Evolutionary conservation across 1,140 invertebrate species (phyloP), one percentile per base, ranked within the genome.

Genomic region (Drosophila chauvacae): DNA sequence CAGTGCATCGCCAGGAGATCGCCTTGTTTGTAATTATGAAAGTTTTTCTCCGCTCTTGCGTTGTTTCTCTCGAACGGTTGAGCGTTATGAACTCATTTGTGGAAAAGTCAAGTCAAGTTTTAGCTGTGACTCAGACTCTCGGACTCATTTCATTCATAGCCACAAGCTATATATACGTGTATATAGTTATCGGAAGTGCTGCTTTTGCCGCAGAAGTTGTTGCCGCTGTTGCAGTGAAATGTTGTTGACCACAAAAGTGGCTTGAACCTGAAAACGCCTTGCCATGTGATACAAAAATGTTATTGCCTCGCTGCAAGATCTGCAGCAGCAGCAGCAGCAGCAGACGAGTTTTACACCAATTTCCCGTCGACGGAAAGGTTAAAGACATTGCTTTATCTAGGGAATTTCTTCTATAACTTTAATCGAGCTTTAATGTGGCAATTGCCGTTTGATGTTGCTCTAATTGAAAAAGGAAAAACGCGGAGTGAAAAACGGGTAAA

Each of bases 1-100:
- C 61, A 33, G 56, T 64, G 56, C 41, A 44, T 11, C 1, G 66
- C 66, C 51, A 72, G 69, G 66, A 72, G 69, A 30, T 28, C 18
- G 66, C 65, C 79, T 80, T 64, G 60, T 55, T 82, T 80, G 77
- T 88, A 88, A 88, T 87, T 88, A 87, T 87, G 78, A 87, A 88
- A 88, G 83, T 87, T 87, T 87, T 87, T 79, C 58, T 66, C 63
- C 48, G 78, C 61, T 30, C 51, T 45, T 33, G 66, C 60, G 66
- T 73, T 68, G 53, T 33, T 59, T 56, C 37, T 23, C 18, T 20
- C 58, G 64, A 62, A 64, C 69, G 57, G 59, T 42, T 77, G 80
- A 88, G 75, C 84, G 83, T 64, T 80, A 87, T 87, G 77, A 87
- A 87, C 83, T 87, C 83, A 87, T 82, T 87, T 87, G 66, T 77